Base-by-base conservation (phyloP, 1,140 invertebrate species). In the Pogonognathellus flavescens region DNA sequence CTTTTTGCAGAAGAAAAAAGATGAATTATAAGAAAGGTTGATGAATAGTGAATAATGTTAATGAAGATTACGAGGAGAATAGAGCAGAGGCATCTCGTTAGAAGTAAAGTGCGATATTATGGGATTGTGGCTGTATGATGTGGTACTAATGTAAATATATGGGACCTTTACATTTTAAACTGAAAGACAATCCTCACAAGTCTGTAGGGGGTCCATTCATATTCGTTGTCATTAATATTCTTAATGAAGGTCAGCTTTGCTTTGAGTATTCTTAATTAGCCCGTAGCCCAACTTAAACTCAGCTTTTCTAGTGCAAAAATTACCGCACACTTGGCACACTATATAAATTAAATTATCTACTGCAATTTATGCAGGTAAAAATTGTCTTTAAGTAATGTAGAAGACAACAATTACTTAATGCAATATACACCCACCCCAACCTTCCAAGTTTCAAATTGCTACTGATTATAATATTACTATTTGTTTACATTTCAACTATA, bases 191-290 rank as follows among this genome's bases (percentile, higher is more conserved):
- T 50, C 80, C 53, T 22, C 53, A 16, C 80, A 53, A 55, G 55
- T 55, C 80, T 25, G 50, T 81, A 80, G 80, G 80, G 55, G 80
- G 80, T 81, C 80, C 20, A 16, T 22, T 22, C 50, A 53, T 81
- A 81, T 25, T 81, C 80, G 55, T 81, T 81, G 80, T 81, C 53
- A 81, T 81, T 81, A 81, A 53, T 55, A 8, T 59, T 4, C 11
- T n/a, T 81, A 81, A 81, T 81, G 80, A 81, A 81, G 80, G 80
- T 55, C 80, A 81, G 13, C 10, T 53, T 81, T 55, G 52, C 22
- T 22, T 55, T 81, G 25, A 53, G n/a, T 76, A 70, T 20, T 60
- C 66, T 70, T 41, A 76, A 76, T n/a, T 70, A 25, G 16, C 14
- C 49, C 14, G 11, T 70, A 18, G n/a, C n/a, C n/a, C n/a, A 11